Evolutionary conservation across 1,140 invertebrate species (phyloP).

Genomic region (Kradibia gibbosae): DNA sequence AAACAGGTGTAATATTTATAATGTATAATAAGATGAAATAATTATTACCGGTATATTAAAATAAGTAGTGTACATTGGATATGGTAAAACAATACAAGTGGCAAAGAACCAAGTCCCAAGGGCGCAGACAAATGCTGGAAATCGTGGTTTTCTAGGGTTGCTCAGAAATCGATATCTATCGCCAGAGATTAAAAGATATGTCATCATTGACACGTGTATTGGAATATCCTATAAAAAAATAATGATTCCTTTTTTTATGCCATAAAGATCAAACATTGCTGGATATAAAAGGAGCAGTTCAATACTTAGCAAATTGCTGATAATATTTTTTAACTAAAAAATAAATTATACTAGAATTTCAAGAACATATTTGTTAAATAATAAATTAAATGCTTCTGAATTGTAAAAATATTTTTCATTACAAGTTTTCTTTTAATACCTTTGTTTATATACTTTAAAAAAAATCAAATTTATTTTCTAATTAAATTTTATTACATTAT

Average conservation of each 20-base stretch:
- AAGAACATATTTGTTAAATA: too few species aligned
- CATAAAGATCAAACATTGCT: neutral
- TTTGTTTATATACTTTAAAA: too few species aligned
- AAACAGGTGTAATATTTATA: too few species aligned
- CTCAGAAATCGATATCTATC: constrained; percentile 79
- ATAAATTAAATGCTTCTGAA: too few species aligned
- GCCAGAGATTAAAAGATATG: constrained; percentile 79
- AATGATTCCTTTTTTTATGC: neutral
- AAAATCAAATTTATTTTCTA: too few species aligned
- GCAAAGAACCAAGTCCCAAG: constrained; percentile 81
- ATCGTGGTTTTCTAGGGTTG: constrained; percentile 77
- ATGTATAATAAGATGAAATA: neutral
- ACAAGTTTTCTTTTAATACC: too few species aligned
- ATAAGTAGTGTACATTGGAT: constrained; percentile 82
- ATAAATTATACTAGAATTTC: too few species aligned
- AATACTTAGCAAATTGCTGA: neutral
- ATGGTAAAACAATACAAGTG: constrained; percentile 80
- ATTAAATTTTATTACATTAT: too few species aligned
- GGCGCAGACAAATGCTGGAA: constrained; percentile 78
- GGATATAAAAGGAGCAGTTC: neutral
- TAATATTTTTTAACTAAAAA: neutral
- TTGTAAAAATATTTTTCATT: too few species aligned
- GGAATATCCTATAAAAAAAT: constrained; percentile 75
- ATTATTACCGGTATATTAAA: constrained; percentile 77
- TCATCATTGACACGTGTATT: constrained; percentile 80